phyloP scores from a whole-genome alignment of 2,888 invertebrate species.

The Bombyx huttoni region DNA sequence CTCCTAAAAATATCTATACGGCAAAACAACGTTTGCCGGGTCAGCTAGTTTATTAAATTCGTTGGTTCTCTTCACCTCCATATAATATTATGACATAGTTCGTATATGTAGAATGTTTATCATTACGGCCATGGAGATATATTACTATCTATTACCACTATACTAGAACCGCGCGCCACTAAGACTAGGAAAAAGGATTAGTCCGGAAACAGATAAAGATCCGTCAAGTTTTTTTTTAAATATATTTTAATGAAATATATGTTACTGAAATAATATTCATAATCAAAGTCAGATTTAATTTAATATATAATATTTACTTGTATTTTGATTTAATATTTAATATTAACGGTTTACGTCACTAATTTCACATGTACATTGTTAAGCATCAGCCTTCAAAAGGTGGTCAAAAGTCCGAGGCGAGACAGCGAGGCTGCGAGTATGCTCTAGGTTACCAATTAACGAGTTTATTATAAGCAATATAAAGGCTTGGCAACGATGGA shows the following conservation, averaged over 20 bases:
- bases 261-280: no score
- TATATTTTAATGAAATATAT: no score
- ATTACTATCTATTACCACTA: slow-evolving; percentile 13
- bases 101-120: slow-evolving; percentile 15
- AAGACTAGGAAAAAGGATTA: not conserved
- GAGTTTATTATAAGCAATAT: not conserved
- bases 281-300: no score
- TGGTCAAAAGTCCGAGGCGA: not conserved
- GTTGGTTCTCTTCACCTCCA: slow-evolving; percentile 18
- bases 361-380: not conserved
- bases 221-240: no score
- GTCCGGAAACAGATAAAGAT: not conserved
- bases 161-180: slow-evolving; percentile 3
- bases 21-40: no score
- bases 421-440: slow-evolving; percentile 1
- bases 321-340: not conserved
- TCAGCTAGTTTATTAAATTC: no score
- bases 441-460: not conserved
- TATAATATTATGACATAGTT: slow-evolving; percentile 20
- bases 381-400: not conserved
- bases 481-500: not conserved
- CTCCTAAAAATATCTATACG: no score
- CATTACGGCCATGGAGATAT: slow-evolving; percentile 19
- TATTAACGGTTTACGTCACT: not conserved
- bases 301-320: no score